Base-by-base conservation (phyloP, 2,888 invertebrate species). In the Drosophila nigricruria region DNA sequence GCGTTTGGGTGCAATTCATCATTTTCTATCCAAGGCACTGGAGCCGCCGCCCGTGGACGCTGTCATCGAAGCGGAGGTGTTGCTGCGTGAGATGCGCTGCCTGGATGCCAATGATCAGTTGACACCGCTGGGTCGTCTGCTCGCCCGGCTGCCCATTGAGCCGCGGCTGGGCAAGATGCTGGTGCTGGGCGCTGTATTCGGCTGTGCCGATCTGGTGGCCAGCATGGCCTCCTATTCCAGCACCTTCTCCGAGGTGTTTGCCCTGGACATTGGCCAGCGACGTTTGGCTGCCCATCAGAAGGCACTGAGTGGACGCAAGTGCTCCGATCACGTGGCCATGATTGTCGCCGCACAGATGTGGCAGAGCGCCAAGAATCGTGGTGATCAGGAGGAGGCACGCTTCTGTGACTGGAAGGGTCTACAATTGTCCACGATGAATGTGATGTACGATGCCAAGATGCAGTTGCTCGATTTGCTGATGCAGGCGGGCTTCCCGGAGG, bases 21-120 rank as follows among this genome's bases (percentile, higher is more conserved):
- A 97, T 92, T 99, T 99, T 93, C 94, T 99, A 67, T 97, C 98
- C 25, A 99, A 99, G 93, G 97, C 97, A 0, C 96, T 99, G 25
- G 98, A 99, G 92, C 98, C 99, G 0, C 99, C 99, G 42, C 99
- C 99, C 18, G 94, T 99, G 73, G 99, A 99, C 93, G 98, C 99
- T 32, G 98, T 99, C 16, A 98, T 99, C 82, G 99, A 99, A 92
- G 99, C 99, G 0, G 98, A 99, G 93, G 98, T 97, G 0, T 68
- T 95, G 77, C 91, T 96, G 79, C 91, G 95, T 89, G 98, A 98
- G 90, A 96, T 99, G 95, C 97, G 97, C 90, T 99, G 99, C 80
- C 93, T 99, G 81, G 98, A 99, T 92, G 91, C 92, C 0, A 94
- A 95, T 72, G 97, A 98, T 91, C 97, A 98, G 77, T 93, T 99